Evolutionary conservation across 1,140 invertebrate species (phyloP), one percentile per base, ranked within the genome.

Genomic region (Contarinia nasturtii): DNA sequence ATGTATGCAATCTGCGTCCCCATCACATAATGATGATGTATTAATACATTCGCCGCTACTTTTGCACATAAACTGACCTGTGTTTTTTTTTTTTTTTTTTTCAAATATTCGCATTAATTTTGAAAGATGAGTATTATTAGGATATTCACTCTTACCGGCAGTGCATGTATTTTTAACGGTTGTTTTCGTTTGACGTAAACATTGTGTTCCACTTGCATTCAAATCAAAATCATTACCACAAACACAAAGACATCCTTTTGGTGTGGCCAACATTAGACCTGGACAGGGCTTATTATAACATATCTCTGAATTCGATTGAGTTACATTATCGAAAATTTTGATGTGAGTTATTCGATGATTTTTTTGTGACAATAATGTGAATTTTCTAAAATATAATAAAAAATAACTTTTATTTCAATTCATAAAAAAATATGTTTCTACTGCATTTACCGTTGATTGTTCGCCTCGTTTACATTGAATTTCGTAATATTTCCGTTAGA

Each of bases 1-100:
- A n/a, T n/a, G n/a, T n/a, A n/a, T n/a, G n/a, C n/a, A 95, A 58
- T 94, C 89, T 46, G 73, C 67, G 37, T 76, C 66, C 1, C 86
- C 86, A 62, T 93, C 88, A 55, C 89, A 94, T 5, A 73, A 55
- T 53, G 71, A 68, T 51, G 64, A 58, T 33, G 57, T 51, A 15
- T 74, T 67, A 43, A 77, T 67, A 54, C 76, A 78, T 17, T 65
- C 52, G 0, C 50, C 38, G 7, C 53, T 49, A n/a, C 37, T 45
- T 12, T 51, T 46, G 33, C 61, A 64, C 14, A 53, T 49, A 46
- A 54, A 57, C 0, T 53, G 2, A 19, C 19, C 41, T 42, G 12
- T 7, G n/a, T n/a, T n/a, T n/a, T n/a, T n/a, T n/a, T n/a, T 27
- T 27, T 27, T 27, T 27, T 27, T 27, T 27, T 27, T 27, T 27